Percentiles rank a stretch among this genome's conserved stretches.
phyloP scores from a whole-genome alignment of 2,113 vertebrate species.

The Monopterus albus region DNA sequence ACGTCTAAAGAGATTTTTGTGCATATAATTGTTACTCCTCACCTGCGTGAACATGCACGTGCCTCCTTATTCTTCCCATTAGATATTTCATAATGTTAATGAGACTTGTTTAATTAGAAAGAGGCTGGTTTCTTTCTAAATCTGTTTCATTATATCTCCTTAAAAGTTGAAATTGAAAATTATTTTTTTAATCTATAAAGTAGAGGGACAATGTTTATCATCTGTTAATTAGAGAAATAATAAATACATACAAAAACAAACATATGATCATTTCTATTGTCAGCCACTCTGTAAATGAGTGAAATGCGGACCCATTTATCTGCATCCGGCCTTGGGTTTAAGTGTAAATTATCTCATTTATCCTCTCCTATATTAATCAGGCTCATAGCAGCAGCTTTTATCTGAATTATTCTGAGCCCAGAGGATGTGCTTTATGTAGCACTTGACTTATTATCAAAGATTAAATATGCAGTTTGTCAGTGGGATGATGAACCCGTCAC shows the following conservation, averaged over 20 bases:
- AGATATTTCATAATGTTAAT: background rate
- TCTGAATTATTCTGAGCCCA: constrained; percentile 32
- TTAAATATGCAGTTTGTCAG: constrained; percentile 31
- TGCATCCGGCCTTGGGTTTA: background rate
- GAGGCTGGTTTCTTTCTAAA: background rate
- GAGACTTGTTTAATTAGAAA: background rate
- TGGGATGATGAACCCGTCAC: background rate
- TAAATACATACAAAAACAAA: too few relatives aligned
- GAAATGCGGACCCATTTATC: background rate
- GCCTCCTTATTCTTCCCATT: constrained; percentile 2
- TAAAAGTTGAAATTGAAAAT: background rate
- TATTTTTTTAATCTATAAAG: background rate
- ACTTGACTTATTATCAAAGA: constrained; percentile 13
- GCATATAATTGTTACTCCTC: too few relatives aligned
- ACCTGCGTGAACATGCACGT: too few relatives aligned
- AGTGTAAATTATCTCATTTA: constrained; percentile 14
- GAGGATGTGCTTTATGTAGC: constrained; percentile 17
- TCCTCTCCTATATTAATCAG: constrained; percentile 1
- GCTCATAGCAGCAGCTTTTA: background rate
- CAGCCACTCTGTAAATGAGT: background rate
- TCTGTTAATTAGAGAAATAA: too few relatives aligned
- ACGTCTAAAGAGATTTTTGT: too few relatives aligned
- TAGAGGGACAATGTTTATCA: too few relatives aligned
- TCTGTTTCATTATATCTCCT: background rate
- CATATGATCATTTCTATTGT: background rate